phyloP scores from a whole-genome alignment of 2,113 vertebrate genomes.

The Ramphastos sulfuratus region DNA sequence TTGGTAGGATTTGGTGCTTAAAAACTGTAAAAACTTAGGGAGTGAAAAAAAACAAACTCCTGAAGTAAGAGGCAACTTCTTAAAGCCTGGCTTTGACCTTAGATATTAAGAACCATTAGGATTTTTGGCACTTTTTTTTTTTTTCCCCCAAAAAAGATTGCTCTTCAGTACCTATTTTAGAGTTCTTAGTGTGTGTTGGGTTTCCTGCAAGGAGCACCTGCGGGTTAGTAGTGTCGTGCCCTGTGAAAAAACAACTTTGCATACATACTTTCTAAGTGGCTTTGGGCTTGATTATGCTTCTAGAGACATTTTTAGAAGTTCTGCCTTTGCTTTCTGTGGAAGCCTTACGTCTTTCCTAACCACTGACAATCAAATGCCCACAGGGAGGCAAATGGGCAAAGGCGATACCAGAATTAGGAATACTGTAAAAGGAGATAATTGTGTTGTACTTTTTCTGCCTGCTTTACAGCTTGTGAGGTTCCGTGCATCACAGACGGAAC shows the following conservation, averaged over 20 bases:
- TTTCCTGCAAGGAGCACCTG: not conserved
- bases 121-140: not conserved
- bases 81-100: not conserved
- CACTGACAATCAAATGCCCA: not conserved
- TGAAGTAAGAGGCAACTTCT: not conserved
- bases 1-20: not conserved
- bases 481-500: not conserved
- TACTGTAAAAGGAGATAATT: not conserved
- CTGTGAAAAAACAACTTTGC: not conserved
- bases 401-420: rapidly evolving
- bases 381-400: not conserved
- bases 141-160: not conserved
- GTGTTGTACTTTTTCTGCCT: not conserved
- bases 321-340: not conserved
- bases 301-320: not conserved
- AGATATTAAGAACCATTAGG: not conserved
- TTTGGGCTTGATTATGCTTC: not conserved
- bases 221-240: not conserved
- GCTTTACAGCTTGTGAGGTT: not conserved
- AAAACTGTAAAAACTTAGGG: not conserved
- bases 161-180: not conserved
- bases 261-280: not conserved
- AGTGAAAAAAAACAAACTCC: not conserved
- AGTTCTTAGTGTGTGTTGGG: not conserved
- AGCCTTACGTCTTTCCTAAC: not conserved